These are phyloP conservation scores for Drosophila mayri DNA, from an alignment of 1,140 invertebrate species.

Conservation along the genomic window DNA sequence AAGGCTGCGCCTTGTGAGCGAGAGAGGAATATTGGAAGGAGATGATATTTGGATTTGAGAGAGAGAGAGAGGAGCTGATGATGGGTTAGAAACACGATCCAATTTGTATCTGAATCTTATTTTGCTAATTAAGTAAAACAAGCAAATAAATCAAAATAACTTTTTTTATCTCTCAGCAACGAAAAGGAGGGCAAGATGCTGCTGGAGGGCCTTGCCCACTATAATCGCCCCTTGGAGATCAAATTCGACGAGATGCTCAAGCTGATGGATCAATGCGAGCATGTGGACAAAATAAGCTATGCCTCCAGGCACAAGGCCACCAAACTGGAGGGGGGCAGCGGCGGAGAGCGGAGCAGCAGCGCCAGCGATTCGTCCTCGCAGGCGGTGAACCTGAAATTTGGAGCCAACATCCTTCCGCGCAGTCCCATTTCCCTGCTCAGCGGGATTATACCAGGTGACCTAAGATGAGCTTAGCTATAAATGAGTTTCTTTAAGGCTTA, in stretches of 20 bases:
- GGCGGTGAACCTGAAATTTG: constrained; percentile 57
- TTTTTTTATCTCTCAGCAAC: constrained; percentile 86
- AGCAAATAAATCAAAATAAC: no score
- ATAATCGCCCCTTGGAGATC: constrained; percentile 87
- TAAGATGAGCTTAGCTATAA: rapidly evolving
- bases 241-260: constrained; percentile 90
- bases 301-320: constrained; percentile 28
- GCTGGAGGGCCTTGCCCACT: constrained; percentile 87
- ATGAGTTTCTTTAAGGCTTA: no score
- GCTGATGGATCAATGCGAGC: constrained; percentile 91
- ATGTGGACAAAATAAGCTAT: constrained; percentile 85
- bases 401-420: constrained; percentile 85
- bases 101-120: no score
- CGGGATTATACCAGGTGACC: constrained; percentile 91
- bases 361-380: constrained; percentile 5
- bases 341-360: constrained; percentile 34
- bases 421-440: constrained; percentile 89
- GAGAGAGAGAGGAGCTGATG: no score
- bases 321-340: constrained; percentile 56
- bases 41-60: no score
- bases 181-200: constrained; percentile 88
- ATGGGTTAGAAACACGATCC: no score
- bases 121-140: no score
- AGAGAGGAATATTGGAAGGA: no score
- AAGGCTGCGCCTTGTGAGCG: no score